Evolutionary conservation across 2,797 vertebrate genomes (phyloP).

Genomic region (Platyrinchus mystaceus): DNA sequence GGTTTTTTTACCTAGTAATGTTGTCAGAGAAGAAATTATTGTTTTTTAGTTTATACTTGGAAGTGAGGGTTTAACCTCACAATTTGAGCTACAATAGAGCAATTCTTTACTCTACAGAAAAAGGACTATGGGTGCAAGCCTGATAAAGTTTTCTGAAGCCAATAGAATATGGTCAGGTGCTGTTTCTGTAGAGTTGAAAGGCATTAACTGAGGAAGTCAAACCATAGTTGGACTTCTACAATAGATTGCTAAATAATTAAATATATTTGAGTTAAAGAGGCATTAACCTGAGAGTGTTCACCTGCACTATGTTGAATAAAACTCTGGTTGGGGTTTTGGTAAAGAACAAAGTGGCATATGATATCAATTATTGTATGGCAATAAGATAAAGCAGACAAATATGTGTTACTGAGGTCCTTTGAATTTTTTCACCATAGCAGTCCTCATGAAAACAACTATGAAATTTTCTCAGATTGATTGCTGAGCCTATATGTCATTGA

Average conservation of each 20-base stretch:
- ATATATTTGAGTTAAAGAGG: not conserved
- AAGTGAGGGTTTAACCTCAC: not conserved
- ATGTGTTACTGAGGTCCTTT: not conserved
- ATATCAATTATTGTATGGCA: not conserved
- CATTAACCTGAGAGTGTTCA: not conserved
- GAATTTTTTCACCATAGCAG: not conserved
- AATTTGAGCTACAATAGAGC: not conserved
- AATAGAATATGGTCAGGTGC: not conserved
- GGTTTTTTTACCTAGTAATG: not conserved
- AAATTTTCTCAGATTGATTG: not conserved
- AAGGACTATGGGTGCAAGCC: not conserved
- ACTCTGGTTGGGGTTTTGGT: not conserved
- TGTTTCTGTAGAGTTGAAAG: not conserved
- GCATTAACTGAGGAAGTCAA: not conserved
- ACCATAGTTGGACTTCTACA: not conserved
- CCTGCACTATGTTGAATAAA: not conserved
- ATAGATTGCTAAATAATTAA: not conserved
- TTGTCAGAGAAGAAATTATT: not conserved
- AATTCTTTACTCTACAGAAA: not conserved
- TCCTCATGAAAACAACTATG: not conserved
- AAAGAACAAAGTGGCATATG: not conserved
- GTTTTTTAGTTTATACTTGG: not conserved
- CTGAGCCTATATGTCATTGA: not conserved
- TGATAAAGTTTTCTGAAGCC: not conserved
- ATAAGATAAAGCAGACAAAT: not conserved